Evolutionary conservation across 1,140 invertebrate species (phyloP), one percentile per base, ranked within the genome.

Genomic region (Papilio helenus): DNA sequence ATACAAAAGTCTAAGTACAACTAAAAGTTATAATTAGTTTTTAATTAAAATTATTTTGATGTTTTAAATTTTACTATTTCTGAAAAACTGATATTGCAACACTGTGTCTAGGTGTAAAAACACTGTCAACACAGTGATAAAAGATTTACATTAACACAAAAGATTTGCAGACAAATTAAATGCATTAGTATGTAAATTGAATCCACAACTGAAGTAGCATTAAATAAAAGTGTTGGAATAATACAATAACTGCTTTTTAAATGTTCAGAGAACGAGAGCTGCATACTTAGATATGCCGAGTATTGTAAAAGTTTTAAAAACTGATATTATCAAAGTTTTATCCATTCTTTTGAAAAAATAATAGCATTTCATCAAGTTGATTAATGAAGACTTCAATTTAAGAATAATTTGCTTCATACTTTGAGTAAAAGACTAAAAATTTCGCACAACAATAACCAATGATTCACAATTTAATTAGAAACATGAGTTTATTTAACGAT

Each of bases 181-280:
- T 76, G 39, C 14, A 74, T 74, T 74, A 74, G 49, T 76, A 76
- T 76, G 73, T 76, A 76, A 76, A 76, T n/a, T 29, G 23, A 76
- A 76, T 76, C 51, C 73, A 34, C 46, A 58, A 49, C 51, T 55
- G 73, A 76, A 76, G 58, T 55, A 29, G 73, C 44, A 20, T 51
- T 51, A 76, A 76, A 76, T 51, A 76, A 76, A 76, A 74, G 44
- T 51, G 46, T 46, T 74, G 46, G 14, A 49, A 20, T 73, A 73
- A 49, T 55, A 29, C 46, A 74, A 74, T 74, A 55, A 46, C 49
- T 51, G 42, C 72, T 76, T 76, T 76, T 76, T 58, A 76, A 76
- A 76, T 76, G 73, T 76, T 76, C 44, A 26, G 49, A 46, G 49
- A 29, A 58, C 46, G 73, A 23, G 7, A 12, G 49, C 46, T 76